Base-by-base conservation (phyloP, 2,113 vertebrate genomes). In the Lasiurus borealis region DNA sequence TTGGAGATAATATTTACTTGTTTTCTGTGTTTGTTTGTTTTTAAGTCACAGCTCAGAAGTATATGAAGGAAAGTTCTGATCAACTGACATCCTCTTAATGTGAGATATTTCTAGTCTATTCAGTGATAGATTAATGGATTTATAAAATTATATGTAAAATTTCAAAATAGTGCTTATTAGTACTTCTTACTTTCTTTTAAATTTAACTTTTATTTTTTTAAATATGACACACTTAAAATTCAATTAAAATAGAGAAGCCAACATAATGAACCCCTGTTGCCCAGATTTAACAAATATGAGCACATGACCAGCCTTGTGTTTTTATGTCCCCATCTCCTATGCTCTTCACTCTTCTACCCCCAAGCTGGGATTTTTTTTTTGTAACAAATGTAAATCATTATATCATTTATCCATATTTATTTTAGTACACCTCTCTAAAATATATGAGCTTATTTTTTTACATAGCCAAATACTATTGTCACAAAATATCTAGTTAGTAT, bases 31-130 rank as follows among this genome's bases (percentile, higher is more conserved):
- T 96, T 18, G 94, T 90, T 95, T 84, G 66, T 81, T 90, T 95
- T 95, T 64, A 96, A 97, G 91, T 96, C 54, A 95, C 89, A 95
- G 34, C 94, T 96, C 91, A 96, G 93, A 96, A 96, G 91, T 95
- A 48, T 86, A 89, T 97, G 93, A 97, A 94, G 95, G 96, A 83
- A 96, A 91, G 59, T 97, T 97, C 93, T 96, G 91, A 95, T 86
- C 83, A 94, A 23, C 95, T 95, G 91, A 83, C 93, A 91, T 84
- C 96, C 93, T 95, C 86, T 93, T 97, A 92, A 94, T 96, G 91
- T 96, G 95, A 96, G 93, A 88, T 94, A 96, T 95, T 94, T 96
- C 86, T 83, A 93, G 95, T 94, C 82, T 97, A 86, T 94, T 95
- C 95, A 96, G 95, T 88, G 90, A 88, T 91, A 93, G 92, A 87